Evolutionary conservation across 30 jellyfish, hydroid and myxozoan species (phyloP).

Genomic region (Nemopilema nomurai): DNA sequence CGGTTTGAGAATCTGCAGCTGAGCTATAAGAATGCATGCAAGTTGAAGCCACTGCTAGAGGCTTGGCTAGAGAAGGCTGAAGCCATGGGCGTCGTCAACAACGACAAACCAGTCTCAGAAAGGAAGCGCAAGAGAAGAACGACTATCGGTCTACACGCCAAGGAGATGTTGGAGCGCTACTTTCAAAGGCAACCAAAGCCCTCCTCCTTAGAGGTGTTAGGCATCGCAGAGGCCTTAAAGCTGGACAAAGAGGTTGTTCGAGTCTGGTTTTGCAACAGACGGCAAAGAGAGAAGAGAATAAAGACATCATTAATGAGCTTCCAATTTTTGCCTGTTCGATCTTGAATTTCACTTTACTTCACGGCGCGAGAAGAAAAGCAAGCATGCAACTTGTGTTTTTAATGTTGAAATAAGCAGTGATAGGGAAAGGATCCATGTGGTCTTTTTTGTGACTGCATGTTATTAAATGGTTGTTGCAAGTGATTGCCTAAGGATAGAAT

Average conservation of each 20-base stretch:
- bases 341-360: background rate
- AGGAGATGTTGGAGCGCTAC: constrained; percentile 77
- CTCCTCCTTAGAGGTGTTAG: constrained; percentile 75
- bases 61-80: constrained; percentile 84
- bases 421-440: background rate
- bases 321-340: constrained; percentile 67
- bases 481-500: background rate
- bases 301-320: constrained; percentile 68
- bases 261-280: constrained; percentile 82
- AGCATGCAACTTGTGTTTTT: background rate
- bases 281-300: constrained; percentile 80
- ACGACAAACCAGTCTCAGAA: constrained; percentile 79
- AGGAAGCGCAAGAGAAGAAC: constrained; percentile 79
- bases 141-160: constrained; percentile 78
- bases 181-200: constrained; percentile 87
- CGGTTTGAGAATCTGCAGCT: constrained; percentile 77
- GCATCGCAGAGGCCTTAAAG: constrained; percentile 80
- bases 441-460: background rate
- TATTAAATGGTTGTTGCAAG: background rate
- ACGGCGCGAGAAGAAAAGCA: background rate
- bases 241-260: constrained; percentile 82
- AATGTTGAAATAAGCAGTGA: background rate
- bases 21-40: constrained; percentile 79
- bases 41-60: constrained; percentile 77
- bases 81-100: constrained; percentile 76